Conservation (phyloP, 2,888 invertebrate species). For the Acanthoscelides obtectus region DNA sequence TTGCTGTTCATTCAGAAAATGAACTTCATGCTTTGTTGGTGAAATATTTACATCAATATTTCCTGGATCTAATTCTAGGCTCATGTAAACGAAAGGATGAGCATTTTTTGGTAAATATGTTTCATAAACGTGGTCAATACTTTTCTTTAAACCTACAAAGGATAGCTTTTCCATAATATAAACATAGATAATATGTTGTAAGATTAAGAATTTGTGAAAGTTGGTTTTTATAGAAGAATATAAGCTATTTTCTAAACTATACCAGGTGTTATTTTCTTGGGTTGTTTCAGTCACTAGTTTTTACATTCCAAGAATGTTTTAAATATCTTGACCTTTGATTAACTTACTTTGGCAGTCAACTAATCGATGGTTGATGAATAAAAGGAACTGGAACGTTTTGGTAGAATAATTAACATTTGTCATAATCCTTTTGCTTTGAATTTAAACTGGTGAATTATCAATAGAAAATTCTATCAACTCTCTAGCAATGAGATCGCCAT, state of each 20-base stretch:
- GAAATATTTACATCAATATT: slow-evolving; percentile 98
- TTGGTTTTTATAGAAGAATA: too few species aligned
- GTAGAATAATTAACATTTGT: slow-evolving; percentile 87
- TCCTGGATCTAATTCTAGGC: slow-evolving; percentile 76
- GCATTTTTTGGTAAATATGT: slow-evolving; percentile 83
- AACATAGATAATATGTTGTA: too few species aligned
- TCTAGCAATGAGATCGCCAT: slow-evolving; percentile 76
- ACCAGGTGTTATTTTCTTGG: too few species aligned
- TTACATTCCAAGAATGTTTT: too few species aligned
- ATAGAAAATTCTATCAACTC: slow-evolving; percentile 72
- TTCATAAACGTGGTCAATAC: slow-evolving; percentile 78
- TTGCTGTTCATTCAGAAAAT: slow-evolving; percentile 88
- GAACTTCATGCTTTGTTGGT: slow-evolving; percentile 96
- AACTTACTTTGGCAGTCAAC: slow-evolving; percentile 74
- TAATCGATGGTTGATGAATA: slow-evolving; percentile 93
- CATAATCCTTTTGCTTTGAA: slow-evolving; percentile 68
- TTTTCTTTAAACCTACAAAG: slow-evolving; percentile 66
- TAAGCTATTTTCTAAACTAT: too few species aligned
- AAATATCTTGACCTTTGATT: background rate
- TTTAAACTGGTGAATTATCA: slow-evolving; percentile 63
- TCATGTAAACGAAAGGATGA: slow-evolving; percentile 85
- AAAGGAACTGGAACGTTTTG: slow-evolving; percentile 75
- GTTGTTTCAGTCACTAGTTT: too few species aligned
- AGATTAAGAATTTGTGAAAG: too few species aligned
- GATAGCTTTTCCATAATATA: background rate